Conservation (phyloP, 2,113 vertebrate genomes). For the Hippocampus mohnikei region DNA sequence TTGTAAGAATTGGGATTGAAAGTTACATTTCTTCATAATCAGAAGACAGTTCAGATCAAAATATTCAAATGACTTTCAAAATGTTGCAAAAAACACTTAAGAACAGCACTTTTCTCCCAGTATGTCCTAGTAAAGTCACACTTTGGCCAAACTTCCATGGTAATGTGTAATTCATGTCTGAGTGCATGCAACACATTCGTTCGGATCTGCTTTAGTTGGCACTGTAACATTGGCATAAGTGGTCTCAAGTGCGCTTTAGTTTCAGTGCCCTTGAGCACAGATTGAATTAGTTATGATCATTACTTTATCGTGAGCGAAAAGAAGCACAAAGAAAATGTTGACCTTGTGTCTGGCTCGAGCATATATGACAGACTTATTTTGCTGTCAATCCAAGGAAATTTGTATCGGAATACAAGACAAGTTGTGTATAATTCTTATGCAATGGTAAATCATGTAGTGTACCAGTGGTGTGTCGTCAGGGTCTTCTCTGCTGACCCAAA, state of each 20-base stretch:
- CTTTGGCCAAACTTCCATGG: slow-evolving; percentile 5
- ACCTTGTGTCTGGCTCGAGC: not conserved
- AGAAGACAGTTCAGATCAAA: not conserved
- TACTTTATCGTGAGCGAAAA: slow-evolving; percentile 35
- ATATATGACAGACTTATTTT: not conserved
- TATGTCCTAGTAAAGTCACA: slow-evolving; percentile 2
- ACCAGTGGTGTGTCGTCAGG: too few relatives aligned
- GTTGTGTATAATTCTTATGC: too few relatives aligned
- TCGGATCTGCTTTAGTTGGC: slow-evolving; percentile 36
- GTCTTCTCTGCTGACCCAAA: too few relatives aligned
- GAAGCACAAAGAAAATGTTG: slow-evolving; percentile 14
- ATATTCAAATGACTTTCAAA: slow-evolving; percentile 8
- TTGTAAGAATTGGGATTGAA: slow-evolving; percentile 15
- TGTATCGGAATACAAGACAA: not conserved
- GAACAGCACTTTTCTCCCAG: not conserved
- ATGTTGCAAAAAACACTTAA: slow-evolving; percentile 15
- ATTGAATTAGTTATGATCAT: slow-evolving; percentile 52
- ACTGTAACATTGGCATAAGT: slow-evolving; percentile 45
- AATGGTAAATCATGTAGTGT: too few relatives aligned
- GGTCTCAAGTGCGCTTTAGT: slow-evolving; percentile 50
- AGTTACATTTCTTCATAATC: slow-evolving; percentile 9
- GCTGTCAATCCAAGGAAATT: not conserved
- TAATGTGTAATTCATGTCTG: slow-evolving; percentile 30
- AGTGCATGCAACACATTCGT: slow-evolving; percentile 31
- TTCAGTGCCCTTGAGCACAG: slow-evolving; percentile 53